Conservation (phyloP, 2,113 vertebrate genomes). For the Collichthys lucidus region DNA sequence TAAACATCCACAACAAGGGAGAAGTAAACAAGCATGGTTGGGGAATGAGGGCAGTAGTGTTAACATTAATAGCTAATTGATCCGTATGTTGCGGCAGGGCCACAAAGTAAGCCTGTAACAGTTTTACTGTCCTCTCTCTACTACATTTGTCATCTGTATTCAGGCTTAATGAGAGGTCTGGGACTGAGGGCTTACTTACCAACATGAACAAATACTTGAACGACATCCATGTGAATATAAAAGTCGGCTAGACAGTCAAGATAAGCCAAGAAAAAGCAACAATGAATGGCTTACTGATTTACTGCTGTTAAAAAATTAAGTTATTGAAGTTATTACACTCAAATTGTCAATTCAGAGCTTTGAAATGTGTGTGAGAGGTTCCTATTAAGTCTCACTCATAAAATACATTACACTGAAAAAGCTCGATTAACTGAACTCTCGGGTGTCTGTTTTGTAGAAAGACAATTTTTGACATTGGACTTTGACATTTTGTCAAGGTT, state of each 20-base stretch:
- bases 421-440: neutral
- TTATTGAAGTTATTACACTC: too few species aligned
- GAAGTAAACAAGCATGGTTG: constrained; percentile 5
- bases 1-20: neutral
- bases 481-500: too few species aligned
- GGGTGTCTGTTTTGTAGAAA: too few species aligned
- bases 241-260: neutral
- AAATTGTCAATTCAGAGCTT: too few species aligned
- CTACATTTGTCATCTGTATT: neutral
- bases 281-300: neutral
- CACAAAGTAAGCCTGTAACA: neutral
- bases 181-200: too few species aligned
- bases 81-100: neutral
- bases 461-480: too few species aligned
- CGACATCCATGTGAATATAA: neutral
- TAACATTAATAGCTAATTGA: neutral
- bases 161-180: neutral
- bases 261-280: neutral
- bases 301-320: neutral
- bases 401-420: neutral
- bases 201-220: neutral
- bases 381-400: neutral
- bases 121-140: neutral
- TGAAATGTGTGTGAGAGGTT: neutral
- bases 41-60: neutral